phyloP scores from a whole-genome alignment of 2,888 invertebrate genomes.

The Tanypteryx hageni region DNA sequence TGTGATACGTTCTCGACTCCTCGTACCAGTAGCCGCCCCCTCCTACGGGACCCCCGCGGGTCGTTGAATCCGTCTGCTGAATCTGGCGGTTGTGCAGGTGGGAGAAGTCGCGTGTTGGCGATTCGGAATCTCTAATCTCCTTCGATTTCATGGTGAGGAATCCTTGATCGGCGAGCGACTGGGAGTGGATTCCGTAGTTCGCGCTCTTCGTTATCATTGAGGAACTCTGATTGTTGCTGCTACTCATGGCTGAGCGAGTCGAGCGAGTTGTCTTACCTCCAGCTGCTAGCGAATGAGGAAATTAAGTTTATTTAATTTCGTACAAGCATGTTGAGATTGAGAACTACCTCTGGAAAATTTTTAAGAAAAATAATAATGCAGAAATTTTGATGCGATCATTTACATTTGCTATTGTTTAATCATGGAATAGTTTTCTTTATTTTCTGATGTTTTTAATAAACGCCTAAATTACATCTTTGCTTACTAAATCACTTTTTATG shows the following conservation, averaged over 20 bases:
- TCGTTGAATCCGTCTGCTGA: conserved; percentile 68
- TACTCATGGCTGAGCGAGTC: conserved; percentile 21
- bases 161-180: conserved; percentile 85
- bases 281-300: not conserved
- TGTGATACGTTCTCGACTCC: conserved; percentile 66
- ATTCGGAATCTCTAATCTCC: conserved; percentile 87
- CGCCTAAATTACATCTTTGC: no score
- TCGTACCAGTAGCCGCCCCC: conserved; percentile 68
- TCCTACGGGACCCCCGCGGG: conserved; percentile 65
- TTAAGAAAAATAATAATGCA: not conserved
- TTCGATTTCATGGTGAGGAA: conserved; percentile 87
- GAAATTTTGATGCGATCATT: not conserved
- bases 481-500: no score
- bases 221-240: not conserved
- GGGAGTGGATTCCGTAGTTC: conserved; percentile 77
- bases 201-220: conserved; percentile 54
- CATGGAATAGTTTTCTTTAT: no score
- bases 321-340: no score
- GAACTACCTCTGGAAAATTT: not conserved
- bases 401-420: no score
- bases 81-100: conserved; percentile 68
- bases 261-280: conserved; percentile 49
- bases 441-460: no score
- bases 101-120: conserved; percentile 81
- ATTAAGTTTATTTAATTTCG: no score